phyloP scores from a whole-genome alignment of 1,140 invertebrate genomes.

The Caenorhabditis remanei region DNA sequence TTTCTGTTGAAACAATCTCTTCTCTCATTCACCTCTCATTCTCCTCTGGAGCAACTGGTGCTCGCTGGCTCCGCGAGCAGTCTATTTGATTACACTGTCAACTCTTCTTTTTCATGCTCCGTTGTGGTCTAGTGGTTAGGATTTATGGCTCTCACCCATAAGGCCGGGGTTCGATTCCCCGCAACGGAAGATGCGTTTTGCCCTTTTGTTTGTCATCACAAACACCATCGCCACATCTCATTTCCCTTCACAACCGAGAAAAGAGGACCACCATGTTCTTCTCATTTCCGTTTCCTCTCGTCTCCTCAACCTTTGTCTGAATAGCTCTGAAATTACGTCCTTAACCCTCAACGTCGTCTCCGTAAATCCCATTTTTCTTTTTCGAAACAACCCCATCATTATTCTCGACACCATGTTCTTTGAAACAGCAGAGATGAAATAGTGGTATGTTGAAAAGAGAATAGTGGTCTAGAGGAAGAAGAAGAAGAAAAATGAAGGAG shows the following conservation, averaged over 20 bases:
- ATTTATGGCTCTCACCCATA: conserved; percentile 87
- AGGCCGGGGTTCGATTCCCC: conserved; percentile 88
- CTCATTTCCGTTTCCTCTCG: conserved; percentile 27
- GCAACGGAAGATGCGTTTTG: conserved; percentile 79
- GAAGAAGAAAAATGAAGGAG: not conserved
- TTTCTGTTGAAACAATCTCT: no score
- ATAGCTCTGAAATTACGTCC: conserved; percentile 21
- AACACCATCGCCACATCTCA: no score
- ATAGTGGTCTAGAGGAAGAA: not conserved
- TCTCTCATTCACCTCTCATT: no score
- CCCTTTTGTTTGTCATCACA: not conserved
- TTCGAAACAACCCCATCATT: conserved; percentile 15
- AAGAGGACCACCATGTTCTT: not conserved
- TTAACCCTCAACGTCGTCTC: not conserved
- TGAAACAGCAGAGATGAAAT: conserved; percentile 8
- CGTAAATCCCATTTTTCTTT: not conserved
- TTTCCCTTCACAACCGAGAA: no score
- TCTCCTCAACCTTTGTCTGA: not conserved
- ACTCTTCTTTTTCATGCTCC: conserved; percentile 4
- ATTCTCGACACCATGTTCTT: conserved; percentile 11
- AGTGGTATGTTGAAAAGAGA: not conserved
- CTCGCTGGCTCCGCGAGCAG: no score
- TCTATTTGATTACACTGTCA: no score
- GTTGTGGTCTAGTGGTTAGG: conserved; percentile 81
- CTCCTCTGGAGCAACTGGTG: no score